Conservation (phyloP, 2,888 invertebrate genomes). For the Pardosa pseudoannulata region DNA sequence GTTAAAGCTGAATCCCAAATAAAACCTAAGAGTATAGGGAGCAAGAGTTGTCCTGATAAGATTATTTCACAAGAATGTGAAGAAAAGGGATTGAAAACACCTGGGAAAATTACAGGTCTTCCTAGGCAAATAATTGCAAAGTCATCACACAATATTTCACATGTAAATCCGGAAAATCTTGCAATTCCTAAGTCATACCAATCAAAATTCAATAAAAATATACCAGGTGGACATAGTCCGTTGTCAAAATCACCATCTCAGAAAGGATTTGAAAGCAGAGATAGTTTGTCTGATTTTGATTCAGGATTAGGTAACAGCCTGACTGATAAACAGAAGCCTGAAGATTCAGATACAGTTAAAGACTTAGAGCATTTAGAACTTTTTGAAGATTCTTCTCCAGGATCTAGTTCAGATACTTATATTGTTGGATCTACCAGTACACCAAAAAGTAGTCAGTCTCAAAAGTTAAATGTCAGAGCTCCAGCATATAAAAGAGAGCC, state of each 20-base stretch:
- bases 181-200: conserved; percentile 20
- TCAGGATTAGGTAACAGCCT: conserved; percentile 68
- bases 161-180: conserved; percentile 23
- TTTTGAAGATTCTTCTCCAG: conserved; percentile 51
- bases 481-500: conserved; percentile 61
- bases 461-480: conserved; percentile 38
- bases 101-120: conserved; percentile 60
- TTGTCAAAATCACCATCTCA: conserved; percentile 58
- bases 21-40: conserved; percentile 53
- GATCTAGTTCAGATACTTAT: conserved; percentile 6
- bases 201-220: conserved; percentile 21
- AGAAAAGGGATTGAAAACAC: conserved; percentile 35
- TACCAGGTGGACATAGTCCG: conserved; percentile 39
- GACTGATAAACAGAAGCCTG: conserved; percentile 63
- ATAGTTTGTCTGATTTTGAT: conserved; percentile 61
- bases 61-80: conserved; percentile 43
- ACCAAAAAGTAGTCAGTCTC: conserved; percentile 34
- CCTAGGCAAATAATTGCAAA: conserved; percentile 54
- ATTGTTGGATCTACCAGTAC: conserved; percentile 22
- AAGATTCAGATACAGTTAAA: conserved; percentile 69
- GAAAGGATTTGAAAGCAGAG: conserved; percentile 53
- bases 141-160: conserved; percentile 22
- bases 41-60: conserved; percentile 59
- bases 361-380: conserved; percentile 68
- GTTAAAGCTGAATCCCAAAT: conserved; percentile 35